A percentile compares a stretch with the other conserved stretches of the same genome.
Conservation (phyloP, 2,113 vertebrate species). For the Cebidichthys violaceus region DNA sequence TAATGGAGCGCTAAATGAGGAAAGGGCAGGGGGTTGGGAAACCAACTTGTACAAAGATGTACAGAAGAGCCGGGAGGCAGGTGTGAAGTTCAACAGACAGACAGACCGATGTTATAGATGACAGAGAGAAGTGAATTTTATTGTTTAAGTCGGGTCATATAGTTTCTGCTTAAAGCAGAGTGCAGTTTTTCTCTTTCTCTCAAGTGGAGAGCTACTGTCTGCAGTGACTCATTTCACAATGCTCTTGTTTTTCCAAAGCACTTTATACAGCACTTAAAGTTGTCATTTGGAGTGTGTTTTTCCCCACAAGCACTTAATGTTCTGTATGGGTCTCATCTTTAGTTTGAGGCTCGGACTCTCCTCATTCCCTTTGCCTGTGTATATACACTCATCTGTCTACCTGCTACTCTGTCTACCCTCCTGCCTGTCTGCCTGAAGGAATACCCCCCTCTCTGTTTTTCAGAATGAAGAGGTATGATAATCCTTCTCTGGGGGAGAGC, state of each 20-base stretch:
- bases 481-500: constrained; percentile 58
- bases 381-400: constrained; percentile 34
- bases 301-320: constrained; percentile 39
- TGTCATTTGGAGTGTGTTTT: constrained; percentile 50
- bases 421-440: constrained; percentile 30
- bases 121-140: not conserved
- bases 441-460: constrained; percentile 36
- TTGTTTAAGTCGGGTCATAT: not conserved
- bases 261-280: constrained; percentile 64
- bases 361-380: constrained; percentile 11
- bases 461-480: constrained; percentile 49
- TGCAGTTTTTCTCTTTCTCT: not conserved
- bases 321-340: constrained; percentile 58
- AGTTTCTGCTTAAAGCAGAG: constrained; percentile 3
- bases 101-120: not conserved
- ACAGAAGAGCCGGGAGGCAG: not conserved
- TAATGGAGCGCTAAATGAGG: not conserved
- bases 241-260: constrained; percentile 57
- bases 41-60: not conserved
- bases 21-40: constrained; percentile 12
- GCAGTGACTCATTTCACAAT: constrained; percentile 59
- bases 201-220: constrained; percentile 31
- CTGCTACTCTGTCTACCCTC: constrained; percentile 10
- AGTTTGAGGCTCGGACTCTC: constrained; percentile 45
- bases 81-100: constrained; percentile 9